These are phyloP conservation scores for Octomys mimax DNA, from an alignment of 2,797 vertebrate genomes.

Conservation along the genomic window DNA sequence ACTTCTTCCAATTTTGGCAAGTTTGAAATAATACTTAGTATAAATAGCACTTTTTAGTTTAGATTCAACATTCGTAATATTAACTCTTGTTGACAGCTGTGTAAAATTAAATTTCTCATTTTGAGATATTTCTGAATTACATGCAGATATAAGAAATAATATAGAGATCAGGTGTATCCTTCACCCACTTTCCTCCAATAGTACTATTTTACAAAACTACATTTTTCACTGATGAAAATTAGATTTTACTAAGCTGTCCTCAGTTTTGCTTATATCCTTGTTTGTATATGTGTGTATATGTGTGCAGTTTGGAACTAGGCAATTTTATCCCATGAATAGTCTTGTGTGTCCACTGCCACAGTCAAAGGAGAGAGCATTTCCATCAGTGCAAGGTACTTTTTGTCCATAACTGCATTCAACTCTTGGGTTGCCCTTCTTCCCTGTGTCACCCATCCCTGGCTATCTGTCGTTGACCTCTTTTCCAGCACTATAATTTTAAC, in stretches of 20 bases:
- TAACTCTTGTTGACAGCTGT: conserved; percentile 35
- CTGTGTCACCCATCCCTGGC: not conserved
- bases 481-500: conserved; percentile 18
- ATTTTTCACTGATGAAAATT: conserved; percentile 17
- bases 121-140: conserved; percentile 31
- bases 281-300: not conserved
- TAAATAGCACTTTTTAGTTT: not conserved
- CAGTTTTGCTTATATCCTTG: not conserved
- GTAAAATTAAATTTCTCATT: conserved; percentile 43
- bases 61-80: conserved; percentile 21
- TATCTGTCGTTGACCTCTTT: not conserved
- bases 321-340: not conserved
- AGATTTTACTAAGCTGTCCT: not conserved
- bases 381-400: not conserved
- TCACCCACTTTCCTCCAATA: not conserved
- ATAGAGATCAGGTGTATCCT: not conserved
- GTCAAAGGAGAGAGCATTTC: not conserved
- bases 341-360: not conserved
- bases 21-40: conserved; percentile 1
- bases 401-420: not conserved
- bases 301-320: not conserved
- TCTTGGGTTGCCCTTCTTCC: not conserved
- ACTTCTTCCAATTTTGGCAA: not conserved
- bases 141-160: conserved; percentile 28
- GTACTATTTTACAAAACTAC: conserved; percentile 47